Evolutionary conservation across 2,113 vertebrate species (phyloP), one percentile per base, ranked within the genome.

Genomic region (Pygoscelis antarcticus): DNA sequence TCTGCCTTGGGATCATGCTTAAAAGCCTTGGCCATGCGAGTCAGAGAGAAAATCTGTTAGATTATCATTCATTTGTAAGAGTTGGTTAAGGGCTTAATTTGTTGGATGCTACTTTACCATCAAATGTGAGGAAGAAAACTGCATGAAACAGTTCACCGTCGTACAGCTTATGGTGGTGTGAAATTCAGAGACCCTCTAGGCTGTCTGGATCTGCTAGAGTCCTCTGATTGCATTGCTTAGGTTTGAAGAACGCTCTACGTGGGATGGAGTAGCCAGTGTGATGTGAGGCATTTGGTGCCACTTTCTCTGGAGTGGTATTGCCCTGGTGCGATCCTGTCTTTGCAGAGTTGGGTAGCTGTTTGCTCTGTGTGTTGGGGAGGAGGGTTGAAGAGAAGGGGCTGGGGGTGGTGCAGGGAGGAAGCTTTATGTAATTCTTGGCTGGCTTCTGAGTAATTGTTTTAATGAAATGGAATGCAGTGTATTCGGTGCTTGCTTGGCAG

Each of bases 381-480:
- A 95, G 83, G 44, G 57, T 58, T 89, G 85, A 84, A 80, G 96
- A 64, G 80, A 96, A 87, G 62, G 92, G 90, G 69, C 58, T 83
- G 83, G 95, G 97, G 97, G 89, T 71, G 95, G 97, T 95, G 97
- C 95, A 68, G 95, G 96, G 97, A 98, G 98, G 98, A 98, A 98
- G 97, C 98, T 98, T 97, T 98, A 98, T 98, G 98, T 98, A 97
- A 98, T 98, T 98, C 96, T 98, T 98, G 98, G 98, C 98, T 96
- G 91, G 90, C 96, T 97, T 96, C 97, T 95, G 96, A 96, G 97
- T 98, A 98, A 98, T 98, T 98, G 98, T 98, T 98, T 98, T 98
- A 98, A 98, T 98, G 98, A 97, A 98, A 98, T 98, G 98, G 98
- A 98, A 98, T 98, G 98, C 97, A 92, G 96, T 87, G 96, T 95